Base-by-base conservation (phyloP, 2,113 vertebrate species). In the Pandion haliaetus region DNA sequence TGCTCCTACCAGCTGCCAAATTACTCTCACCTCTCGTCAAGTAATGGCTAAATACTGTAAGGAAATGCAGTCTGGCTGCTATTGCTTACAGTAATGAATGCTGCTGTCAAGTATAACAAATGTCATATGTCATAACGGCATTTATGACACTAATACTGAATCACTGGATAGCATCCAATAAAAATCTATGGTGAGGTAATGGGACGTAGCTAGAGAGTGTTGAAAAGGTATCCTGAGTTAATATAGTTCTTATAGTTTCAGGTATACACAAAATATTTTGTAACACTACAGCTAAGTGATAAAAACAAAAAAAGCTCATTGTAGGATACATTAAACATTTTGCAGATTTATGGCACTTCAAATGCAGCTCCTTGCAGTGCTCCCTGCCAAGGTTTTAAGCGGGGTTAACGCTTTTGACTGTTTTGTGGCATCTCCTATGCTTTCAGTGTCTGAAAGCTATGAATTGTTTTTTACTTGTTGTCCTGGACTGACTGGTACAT, bases 381-480 rank as follows among this genome's bases (percentile, higher is more conserved):
- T 96, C 63, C 45, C 67, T 96, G 98, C 94, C 96, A 95, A 92
- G 88, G 88, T 93, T 94, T 90, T 40, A 85, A 86, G 61, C 9
- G 0, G 65, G 96, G 88, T 97, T 87, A 93, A 90, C 16, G 15
- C 74, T 97, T 97, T 50, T 88, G 88, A 95, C 67, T 95, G 79
- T 67, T 73, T 84, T 79, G 72, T 40, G 70, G 81, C 85, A 90
- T 84, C 62, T 78, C 73, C 62, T 58, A 7, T 50, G 72, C 40
- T 73, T 71, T 31, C 83, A 70, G 74, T 70, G 55, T 50, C 86
- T 92, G 74, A 85, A 82, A 90, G 36, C 69, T 15, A 87, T 12
- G 50, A 73, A 96, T 82, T 96, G 82, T 80, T 95, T 96, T 94
- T 76, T 81, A 47, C 62, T 95, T 1, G 1, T 72, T 76, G 89